These are phyloP conservation scores for Amphipoea oculea DNA, from an alignment of 2,888 invertebrate species.

Conservation along the genomic window DNA sequence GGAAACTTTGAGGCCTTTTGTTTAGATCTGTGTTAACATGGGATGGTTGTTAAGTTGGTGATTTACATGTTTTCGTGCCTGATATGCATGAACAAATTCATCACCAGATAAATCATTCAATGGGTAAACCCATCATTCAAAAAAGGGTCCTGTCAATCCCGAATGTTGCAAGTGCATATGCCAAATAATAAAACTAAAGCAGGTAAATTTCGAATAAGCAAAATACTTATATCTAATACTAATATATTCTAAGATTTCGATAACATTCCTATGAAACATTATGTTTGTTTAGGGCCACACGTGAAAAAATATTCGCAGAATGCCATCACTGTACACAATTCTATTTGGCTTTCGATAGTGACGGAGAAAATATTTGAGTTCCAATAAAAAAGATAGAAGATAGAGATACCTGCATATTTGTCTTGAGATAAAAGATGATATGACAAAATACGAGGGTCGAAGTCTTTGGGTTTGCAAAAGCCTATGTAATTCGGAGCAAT, in stretches of 20 bases:
- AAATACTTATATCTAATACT: slow-evolving; percentile 31
- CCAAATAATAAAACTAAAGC: slow-evolving; percentile 2
- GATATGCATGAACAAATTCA: slow-evolving; percentile 6
- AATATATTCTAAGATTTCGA: slow-evolving; percentile 38
- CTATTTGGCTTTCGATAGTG: slow-evolving; percentile 69
- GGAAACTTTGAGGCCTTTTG: slow-evolving; percentile 39
- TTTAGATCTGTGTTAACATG: slow-evolving; percentile 32
- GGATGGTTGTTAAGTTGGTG: slow-evolving; percentile 32
- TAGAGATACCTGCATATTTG: slow-evolving; percentile 46
- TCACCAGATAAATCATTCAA: background rate
- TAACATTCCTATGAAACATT: slow-evolving; percentile 33
- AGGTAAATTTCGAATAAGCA: background rate
- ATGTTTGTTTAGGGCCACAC: slow-evolving; percentile 77
- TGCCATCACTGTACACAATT: slow-evolving; percentile 77
- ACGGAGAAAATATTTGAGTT: slow-evolving; percentile 56
- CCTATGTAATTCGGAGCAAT: background rate
- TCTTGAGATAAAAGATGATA: slow-evolving; percentile 19
- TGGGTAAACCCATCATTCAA: background rate
- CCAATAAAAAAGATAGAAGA: slow-evolving; percentile 50
- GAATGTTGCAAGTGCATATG: background rate
- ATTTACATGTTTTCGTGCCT: slow-evolving; percentile 39
- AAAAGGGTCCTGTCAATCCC: background rate
- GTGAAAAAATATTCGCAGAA: slow-evolving; percentile 73
- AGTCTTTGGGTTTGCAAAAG: slow-evolving; percentile 1
- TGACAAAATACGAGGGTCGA: slow-evolving; percentile 6